Conservation (phyloP, 2,888 invertebrate species). For the Blastobasis adustella region DNA sequence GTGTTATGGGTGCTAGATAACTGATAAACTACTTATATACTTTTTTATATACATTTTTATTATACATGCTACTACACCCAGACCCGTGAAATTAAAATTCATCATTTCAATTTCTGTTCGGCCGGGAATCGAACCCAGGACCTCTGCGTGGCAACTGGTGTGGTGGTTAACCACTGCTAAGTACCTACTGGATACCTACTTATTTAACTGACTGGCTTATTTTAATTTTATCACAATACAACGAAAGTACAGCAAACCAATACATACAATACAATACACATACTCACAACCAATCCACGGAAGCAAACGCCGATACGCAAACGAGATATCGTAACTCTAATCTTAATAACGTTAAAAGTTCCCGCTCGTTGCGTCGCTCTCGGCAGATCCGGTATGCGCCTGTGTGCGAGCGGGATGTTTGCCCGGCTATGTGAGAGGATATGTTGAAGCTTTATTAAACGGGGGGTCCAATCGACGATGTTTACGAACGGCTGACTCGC, state of each 20-base stretch:
- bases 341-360: background rate
- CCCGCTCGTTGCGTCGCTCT: background rate
- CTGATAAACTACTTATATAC: too few relatives aligned
- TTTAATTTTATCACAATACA: background rate
- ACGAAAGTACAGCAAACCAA: background rate
- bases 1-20: too few relatives aligned
- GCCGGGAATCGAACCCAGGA: too few relatives aligned
- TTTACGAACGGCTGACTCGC: constrained; percentile 9
- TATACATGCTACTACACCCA: too few relatives aligned
- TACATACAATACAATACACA: background rate
- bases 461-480: constrained; percentile 23
- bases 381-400: background rate
- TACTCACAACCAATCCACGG: too few relatives aligned
- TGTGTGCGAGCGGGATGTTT: constrained; percentile 14
- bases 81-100: too few relatives aligned
- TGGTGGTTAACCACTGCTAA: too few relatives aligned
- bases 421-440: constrained; percentile 12
- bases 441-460: constrained; percentile 31
- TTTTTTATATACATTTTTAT: too few relatives aligned
- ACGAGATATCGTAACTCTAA: too few relatives aligned
- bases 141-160: too few relatives aligned
- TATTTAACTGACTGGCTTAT: background rate
- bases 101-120: too few relatives aligned
- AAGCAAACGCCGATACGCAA: too few relatives aligned
- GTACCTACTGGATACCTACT: background rate